These are phyloP conservation scores for Dendrocincla fuliginosa DNA, from an alignment of 2,797 vertebrate species.

Conservation along the genomic window DNA sequence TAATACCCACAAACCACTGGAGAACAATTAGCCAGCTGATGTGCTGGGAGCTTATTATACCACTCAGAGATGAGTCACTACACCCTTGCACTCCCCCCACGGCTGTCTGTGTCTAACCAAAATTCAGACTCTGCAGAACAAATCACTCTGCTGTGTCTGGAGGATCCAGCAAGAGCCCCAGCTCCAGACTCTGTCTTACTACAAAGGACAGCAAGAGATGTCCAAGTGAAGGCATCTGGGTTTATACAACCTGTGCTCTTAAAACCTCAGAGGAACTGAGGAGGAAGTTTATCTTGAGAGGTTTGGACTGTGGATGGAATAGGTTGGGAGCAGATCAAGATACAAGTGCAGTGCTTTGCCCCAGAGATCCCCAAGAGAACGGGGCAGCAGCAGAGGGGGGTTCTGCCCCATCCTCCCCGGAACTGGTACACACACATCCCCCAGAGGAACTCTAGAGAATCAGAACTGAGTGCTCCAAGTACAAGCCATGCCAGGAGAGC, in stretches of 20 bases:
- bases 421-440: background rate
- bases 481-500: background rate
- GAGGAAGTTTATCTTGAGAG: background rate
- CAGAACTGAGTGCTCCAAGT: background rate
- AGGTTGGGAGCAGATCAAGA: background rate
- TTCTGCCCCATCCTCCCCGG: background rate
- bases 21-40: conserved; percentile 16
- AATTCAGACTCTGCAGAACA: background rate
- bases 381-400: background rate
- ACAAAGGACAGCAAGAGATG: background rate
- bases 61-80: background rate
- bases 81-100: background rate
- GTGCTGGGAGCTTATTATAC: background rate
- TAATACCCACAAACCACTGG: background rate
- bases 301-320: background rate
- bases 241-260: background rate
- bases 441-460: background rate
- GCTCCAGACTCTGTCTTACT: background rate
- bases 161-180: background rate
- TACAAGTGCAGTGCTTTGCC: background rate
- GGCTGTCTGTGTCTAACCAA: background rate
- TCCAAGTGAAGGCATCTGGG: rapidly evolving
- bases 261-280: background rate
- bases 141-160: rapidly evolving
- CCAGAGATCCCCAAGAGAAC: background rate